Evolutionary conservation across 1,140 invertebrate genomes (phyloP).

Genomic region (Aporrectodea caliginosa): DNA sequence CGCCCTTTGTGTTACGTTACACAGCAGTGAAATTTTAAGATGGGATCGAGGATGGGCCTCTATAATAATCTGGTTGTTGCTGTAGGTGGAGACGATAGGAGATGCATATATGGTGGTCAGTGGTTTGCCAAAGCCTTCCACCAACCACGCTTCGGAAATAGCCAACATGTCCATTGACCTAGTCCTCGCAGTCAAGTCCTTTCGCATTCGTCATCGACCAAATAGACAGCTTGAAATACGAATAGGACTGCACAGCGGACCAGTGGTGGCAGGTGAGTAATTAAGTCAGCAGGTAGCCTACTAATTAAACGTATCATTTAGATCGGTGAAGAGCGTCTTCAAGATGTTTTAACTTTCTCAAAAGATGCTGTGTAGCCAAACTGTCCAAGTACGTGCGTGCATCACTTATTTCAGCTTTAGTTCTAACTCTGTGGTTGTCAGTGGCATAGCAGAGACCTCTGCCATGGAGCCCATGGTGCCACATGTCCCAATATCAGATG

Average conservation of each 20-base stretch:
- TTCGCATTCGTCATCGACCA: slow-evolving; percentile 31
- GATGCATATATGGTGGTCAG: slow-evolving; percentile 92
- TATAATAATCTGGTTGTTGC: too few species aligned
- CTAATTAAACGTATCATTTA: neutral
- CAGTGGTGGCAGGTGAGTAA: neutral
- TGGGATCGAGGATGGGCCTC: too few species aligned
- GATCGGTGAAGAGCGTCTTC: neutral
- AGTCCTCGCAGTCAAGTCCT: slow-evolving; percentile 65
- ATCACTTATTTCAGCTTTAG: too few species aligned
- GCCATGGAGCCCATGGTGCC: neutral
- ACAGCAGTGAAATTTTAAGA: too few species aligned
- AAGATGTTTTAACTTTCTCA: neutral
- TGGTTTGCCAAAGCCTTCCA: slow-evolving; percentile 75
- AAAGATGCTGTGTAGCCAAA: too few species aligned
- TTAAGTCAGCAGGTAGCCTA: neutral
- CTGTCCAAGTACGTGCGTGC: too few species aligned
- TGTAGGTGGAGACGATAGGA: slow-evolving; percentile 75
- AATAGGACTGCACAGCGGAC: slow-evolving; percentile 70
- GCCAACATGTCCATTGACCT: slow-evolving; percentile 84
- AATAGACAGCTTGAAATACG: slow-evolving; percentile 19
- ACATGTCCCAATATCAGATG: too few species aligned
- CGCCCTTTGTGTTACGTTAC: too few species aligned
- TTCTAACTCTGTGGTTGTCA: too few species aligned
- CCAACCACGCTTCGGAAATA: slow-evolving; percentile 73
- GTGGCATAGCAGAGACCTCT: too few species aligned